A percentile compares a stretch with the other conserved stretches of the same genome.
Conservation (phyloP, 1,140 invertebrate species). For the Dendroctonus valens region DNA sequence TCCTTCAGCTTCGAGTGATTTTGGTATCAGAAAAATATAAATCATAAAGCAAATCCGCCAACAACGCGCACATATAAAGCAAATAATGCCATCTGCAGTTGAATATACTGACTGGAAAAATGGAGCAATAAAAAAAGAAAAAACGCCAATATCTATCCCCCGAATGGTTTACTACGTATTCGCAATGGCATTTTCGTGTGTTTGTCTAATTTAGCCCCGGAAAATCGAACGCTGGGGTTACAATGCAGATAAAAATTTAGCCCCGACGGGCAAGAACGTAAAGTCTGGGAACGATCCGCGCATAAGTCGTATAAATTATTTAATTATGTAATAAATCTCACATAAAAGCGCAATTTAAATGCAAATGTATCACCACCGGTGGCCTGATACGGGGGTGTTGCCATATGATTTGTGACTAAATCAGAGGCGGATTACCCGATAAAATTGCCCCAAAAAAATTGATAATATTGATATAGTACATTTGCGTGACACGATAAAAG, state of each 20-base stretch:
- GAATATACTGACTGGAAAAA: too few relatives aligned
- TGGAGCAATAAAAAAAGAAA: too few relatives aligned
- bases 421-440: constrained; percentile 20
- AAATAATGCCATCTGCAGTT: too few relatives aligned
- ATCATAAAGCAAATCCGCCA: too few relatives aligned
- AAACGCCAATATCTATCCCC: neutral
- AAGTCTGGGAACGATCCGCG: constrained; percentile 19
- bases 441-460: constrained; percentile 5
- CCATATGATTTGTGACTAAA: constrained; percentile 29
- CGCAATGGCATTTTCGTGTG: neutral
- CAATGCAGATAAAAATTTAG: constrained; percentile 22
- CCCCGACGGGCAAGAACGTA: constrained; percentile 12
- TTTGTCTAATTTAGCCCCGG: constrained; percentile 1
- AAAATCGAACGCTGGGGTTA: constrained; percentile 2
- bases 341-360: constrained; percentile 35
- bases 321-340: constrained; percentile 35
- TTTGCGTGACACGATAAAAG: too few relatives aligned
- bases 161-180: constrained; percentile 1
- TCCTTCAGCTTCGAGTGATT: too few relatives aligned
- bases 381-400: constrained; percentile 15
- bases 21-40: too few relatives aligned
- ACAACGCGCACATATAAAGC: too few relatives aligned
- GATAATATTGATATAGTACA: neutral
- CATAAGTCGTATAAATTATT: constrained; percentile 28
- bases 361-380: constrained; percentile 32